Conservation (phyloP, 37 sponge, comb jelly and placozoan species). For the Ianthella basta region DNA sequence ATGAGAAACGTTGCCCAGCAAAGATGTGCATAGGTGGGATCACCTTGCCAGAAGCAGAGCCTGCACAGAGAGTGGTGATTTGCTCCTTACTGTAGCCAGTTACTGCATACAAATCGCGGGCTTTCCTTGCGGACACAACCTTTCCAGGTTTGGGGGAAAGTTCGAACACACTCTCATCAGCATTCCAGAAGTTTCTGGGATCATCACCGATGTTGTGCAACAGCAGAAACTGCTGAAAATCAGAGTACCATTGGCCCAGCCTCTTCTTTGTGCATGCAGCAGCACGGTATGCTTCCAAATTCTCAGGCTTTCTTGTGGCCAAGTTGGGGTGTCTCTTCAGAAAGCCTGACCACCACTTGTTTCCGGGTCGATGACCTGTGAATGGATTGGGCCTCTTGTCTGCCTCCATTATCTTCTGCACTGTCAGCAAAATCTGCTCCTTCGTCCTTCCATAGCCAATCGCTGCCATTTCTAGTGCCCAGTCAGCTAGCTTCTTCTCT, state of each 20-base stretch:
- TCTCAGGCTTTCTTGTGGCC: not conserved
- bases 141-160: conserved; percentile 36
- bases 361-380: conserved; percentile 17
- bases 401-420: conserved; percentile 7
- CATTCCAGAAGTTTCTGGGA: conserved; percentile 41
- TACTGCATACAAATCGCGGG: conserved; percentile 10
- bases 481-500: conserved; percentile 30
- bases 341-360: conserved; percentile 41
- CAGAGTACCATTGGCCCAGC: conserved; percentile 27
- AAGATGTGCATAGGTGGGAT: conserved; percentile 47
- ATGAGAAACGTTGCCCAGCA: conserved; percentile 19
- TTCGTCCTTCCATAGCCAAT: conserved; percentile 46
- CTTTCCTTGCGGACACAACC: conserved; percentile 1
- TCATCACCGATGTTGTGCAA: not conserved
- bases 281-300: conserved; percentile 1
- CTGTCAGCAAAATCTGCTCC: conserved; percentile 26
- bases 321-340: conserved; percentile 6
- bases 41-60: conserved; percentile 15
- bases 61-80: conserved; percentile 33
- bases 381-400: conserved; percentile 41
- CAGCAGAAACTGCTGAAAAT: conserved; percentile 27
- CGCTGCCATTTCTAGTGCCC: conserved; percentile 38
- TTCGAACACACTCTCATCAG: conserved; percentile 42
- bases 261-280: conserved; percentile 25
- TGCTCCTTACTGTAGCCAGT: conserved; percentile 20